Evolutionary conservation across 2,888 invertebrate genomes (phyloP), one percentile per base, ranked within the genome.

Genomic region (Drosophila fungiperda): DNA sequence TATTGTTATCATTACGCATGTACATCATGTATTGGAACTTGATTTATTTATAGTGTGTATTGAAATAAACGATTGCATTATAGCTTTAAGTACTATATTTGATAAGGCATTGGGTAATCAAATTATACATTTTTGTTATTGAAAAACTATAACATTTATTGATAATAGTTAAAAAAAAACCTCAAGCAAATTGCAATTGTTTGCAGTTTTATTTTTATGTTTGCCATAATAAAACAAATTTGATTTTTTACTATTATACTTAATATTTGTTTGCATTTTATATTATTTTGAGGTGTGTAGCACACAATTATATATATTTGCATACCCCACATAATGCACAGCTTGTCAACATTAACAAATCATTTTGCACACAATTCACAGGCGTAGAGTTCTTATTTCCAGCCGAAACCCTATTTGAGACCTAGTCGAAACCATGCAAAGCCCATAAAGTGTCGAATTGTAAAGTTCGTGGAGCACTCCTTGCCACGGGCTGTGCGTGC

Each of bases 401-500:
- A 29, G 45, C 20, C 38, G 38, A 8, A 55, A 23, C 20, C 35
- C 15, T 45, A 4, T 23, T 45, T 45, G 23, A 23, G 23, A 35
- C 40, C 26, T 29, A 60, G 50, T 52, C 42, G 58, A 54, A 40
- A 9, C 12, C 55, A 33, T 8, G 54, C n/a, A 23, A 20, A 23
- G 35, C 64, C 62, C 57, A 78, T 74, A 71, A 69, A 62, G 67
- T 70, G 70, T 64, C 54, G 74, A 74, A 70, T 70, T 78, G 77
- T 62, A 65, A 69, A 69, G 35, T 63, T 54, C 63, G 60, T 62
- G 68, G 61, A 60, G 63, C 59, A 68, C 68, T 78, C 78, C 68
- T 75, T 78, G 68, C 78, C 42, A 68, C 64, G 38, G 26, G 33
- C 54, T 52, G 77, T 76, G 80, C 79, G 79, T 80, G 79, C 66